Evolutionary conservation across 1,140 invertebrate species (phyloP), one percentile per base, ranked within the genome.

Genomic region (Platyura marginata): DNA sequence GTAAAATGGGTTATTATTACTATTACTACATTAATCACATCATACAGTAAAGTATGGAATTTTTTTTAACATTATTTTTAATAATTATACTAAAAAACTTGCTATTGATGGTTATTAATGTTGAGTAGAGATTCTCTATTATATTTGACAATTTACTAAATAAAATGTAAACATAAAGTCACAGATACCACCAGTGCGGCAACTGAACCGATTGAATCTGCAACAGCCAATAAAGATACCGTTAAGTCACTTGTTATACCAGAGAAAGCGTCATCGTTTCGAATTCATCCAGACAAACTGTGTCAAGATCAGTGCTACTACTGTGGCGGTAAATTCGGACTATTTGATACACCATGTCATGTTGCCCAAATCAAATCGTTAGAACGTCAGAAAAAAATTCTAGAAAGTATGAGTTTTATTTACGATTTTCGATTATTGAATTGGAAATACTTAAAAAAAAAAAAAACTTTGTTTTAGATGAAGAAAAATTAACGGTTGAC

Each of bases 221-320:
- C 61, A 0, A 53, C 56, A 55, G 66, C 69, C 8, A 62, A 65
- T 9, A 76, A 79, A 9, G 74, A 74, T 53, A 67, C 70, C 42
- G 70, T 71, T 37, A 66, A 72, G 33, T 75, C 75, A 46, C 69
- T 86, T 44, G 76, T 86, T 10, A 85, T 88, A 48, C 82, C 82
- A 13, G 82, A 87, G 59, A 86, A 86, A 62, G 81, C 80, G 13
- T 83, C 81, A 2, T 84, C 81, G 0, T 87, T 85, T 56, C 81
- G 79, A 44, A 84, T 87, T 48, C 82, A 86, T 64, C 81, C 81
- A 1, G 81, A 72, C 2, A 59, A 81, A 10, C 54, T 81, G 3
- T 88, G 82, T 55, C 74, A 76, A 48, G 81, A 86, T 56, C 78
- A 84, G 47, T 88, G 83, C 55, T 81, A 76, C 48, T 86, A 85